Percentiles rank a stretch among this genome's conserved stretches.
phyloP scores from a whole-genome alignment of 2,888 invertebrate genomes.

The Cetonia aurata region DNA sequence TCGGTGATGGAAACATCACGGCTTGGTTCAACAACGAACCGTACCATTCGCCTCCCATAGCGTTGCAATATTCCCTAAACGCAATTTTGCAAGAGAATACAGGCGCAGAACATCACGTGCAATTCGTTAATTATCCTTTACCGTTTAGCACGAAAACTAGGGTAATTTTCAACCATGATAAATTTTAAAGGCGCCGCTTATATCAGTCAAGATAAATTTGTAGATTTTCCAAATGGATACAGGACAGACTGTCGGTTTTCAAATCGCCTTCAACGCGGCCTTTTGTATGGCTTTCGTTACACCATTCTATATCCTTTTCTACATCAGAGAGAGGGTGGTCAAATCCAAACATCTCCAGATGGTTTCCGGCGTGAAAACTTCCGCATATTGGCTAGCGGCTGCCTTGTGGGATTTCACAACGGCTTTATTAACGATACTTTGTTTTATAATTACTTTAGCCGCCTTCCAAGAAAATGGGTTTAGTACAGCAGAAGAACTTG shows the following conservation, averaged over 20 bases:
- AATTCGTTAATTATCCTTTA: constrained; percentile 77
- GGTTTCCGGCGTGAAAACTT: constrained; percentile 77
- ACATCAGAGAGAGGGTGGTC: constrained; percentile 75
- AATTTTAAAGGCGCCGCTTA: too few species aligned
- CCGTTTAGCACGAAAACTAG: constrained; percentile 72
- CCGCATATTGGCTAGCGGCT: constrained; percentile 78
- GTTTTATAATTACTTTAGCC: constrained; percentile 73
- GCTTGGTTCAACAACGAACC: constrained; percentile 84
- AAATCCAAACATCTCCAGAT: constrained; percentile 80
- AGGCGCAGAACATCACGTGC: constrained; percentile 55
- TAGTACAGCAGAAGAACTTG: constrained; percentile 68
- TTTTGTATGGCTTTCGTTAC: constrained; percentile 81
- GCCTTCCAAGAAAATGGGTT: constrained; percentile 77
- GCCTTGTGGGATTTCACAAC: constrained; percentile 77
- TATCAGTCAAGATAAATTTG: constrained; percentile 51
- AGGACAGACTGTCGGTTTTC: constrained; percentile 68
- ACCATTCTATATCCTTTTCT: constrained; percentile 74
- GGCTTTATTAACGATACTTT: constrained; percentile 71
- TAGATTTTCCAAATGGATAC: constrained; percentile 60
- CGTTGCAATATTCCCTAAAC: constrained; percentile 74
- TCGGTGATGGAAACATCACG: constrained; percentile 64
- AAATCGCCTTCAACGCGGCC: constrained; percentile 76
- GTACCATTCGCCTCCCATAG: constrained; percentile 77
- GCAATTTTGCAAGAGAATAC: constrained; percentile 67
- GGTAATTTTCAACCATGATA: constrained; percentile 59